A percentile compares a stretch with the other conserved stretches of the same genome.
These are phyloP conservation scores for Flexamia atlantica DNA, from an alignment of 2,888 invertebrate species.

Conservation along the genomic window DNA sequence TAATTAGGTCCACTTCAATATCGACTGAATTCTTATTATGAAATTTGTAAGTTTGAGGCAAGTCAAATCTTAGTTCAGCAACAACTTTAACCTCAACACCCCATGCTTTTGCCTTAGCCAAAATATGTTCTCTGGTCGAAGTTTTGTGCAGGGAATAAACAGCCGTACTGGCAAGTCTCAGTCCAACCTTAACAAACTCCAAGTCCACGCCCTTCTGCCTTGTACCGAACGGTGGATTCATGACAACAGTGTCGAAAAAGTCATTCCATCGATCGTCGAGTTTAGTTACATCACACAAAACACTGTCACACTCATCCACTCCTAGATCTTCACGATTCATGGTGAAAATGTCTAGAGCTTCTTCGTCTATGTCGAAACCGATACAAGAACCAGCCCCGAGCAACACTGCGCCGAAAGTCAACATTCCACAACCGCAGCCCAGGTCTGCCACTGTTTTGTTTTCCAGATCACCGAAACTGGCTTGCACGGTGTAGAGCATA, in stretches of 20 bases:
- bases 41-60: slow-evolving; percentile 93
- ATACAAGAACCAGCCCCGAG: slow-evolving; percentile 87
- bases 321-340: slow-evolving; percentile 87
- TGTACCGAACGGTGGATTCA: slow-evolving; percentile 99
- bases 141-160: slow-evolving; percentile 98
- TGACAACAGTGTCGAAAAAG: slow-evolving; percentile 93
- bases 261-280: slow-evolving; percentile 74
- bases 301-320: slow-evolving; percentile 76
- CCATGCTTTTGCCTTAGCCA: slow-evolving; percentile 83
- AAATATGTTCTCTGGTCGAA: slow-evolving; percentile 83
- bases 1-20: slow-evolving; percentile 94
- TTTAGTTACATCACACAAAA: slow-evolving; percentile 82
- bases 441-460: slow-evolving; percentile 90
- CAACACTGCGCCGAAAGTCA: slow-evolving; percentile 89
- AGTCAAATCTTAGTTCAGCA: slow-evolving; percentile 92
- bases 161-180: slow-evolving; percentile 82
- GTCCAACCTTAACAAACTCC: slow-evolving; percentile 88
- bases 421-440: slow-evolving; percentile 94
- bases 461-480: slow-evolving; percentile 87
- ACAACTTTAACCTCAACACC: slow-evolving; percentile 87
- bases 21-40: slow-evolving; percentile 92
- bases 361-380: slow-evolving; percentile 93
- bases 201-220: slow-evolving; percentile 96
- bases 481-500: slow-evolving; percentile 91
- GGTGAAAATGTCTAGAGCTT: slow-evolving; percentile 85